phyloP scores from a whole-genome alignment of 2,797 vertebrate species.

The Alosa sapidissima region DNA sequence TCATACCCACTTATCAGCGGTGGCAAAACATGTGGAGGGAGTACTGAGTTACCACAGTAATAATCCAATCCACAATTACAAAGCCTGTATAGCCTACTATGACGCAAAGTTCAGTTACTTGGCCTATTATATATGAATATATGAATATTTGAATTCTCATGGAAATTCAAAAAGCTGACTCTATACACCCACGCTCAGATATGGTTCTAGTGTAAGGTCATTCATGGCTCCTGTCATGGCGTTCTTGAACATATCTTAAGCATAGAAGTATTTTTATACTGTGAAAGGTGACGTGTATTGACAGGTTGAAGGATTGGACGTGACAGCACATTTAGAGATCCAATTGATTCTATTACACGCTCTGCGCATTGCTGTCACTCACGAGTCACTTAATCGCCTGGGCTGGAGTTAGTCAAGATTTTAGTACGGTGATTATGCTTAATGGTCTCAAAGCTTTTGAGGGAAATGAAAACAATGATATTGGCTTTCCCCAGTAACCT shows the following conservation, averaged over 20 bases:
- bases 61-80: no score
- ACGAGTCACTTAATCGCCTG: constrained; percentile 39
- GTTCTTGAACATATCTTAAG: not conserved
- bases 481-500: constrained; percentile 43
- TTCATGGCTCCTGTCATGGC: not conserved
- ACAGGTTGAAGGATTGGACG: constrained; percentile 65
- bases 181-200: no score
- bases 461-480: constrained; percentile 48
- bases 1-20: no score
- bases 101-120: not conserved
- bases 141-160: not conserved
- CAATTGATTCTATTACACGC: constrained; percentile 65
- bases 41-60: no score
- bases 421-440: constrained; percentile 45
- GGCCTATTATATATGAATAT: no score
- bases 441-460: constrained; percentile 47
- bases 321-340: constrained; percentile 64
- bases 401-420: constrained; percentile 41
- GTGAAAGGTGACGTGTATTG: constrained; percentile 34
- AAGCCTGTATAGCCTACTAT: no score
- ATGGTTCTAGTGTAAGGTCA: not conserved
- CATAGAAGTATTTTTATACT: constrained; percentile 4
- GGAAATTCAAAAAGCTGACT: not conserved
- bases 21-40: no score
- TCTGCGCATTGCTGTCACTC: constrained; percentile 49